Conservation (phyloP, 2,888 invertebrate species). For the Caenorhabditis afra region DNA sequence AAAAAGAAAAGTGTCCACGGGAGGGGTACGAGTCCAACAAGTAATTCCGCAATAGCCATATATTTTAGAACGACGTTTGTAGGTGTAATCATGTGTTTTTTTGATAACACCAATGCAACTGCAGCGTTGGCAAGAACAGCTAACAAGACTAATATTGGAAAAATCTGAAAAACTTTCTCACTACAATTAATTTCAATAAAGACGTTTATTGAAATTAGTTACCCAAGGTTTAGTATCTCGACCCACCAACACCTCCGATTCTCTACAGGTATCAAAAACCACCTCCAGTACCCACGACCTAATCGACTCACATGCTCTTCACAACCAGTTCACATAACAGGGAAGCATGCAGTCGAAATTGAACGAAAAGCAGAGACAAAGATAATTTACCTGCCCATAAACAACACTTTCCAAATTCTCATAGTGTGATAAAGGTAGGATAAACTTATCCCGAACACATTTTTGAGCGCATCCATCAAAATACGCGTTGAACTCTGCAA, state of each 20-base stretch:
- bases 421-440: slow-evolving; percentile 54
- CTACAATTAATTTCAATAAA: background rate
- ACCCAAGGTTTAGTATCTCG: no score
- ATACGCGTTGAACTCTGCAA: slow-evolving; percentile 28
- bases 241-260: no score
- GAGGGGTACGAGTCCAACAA: slow-evolving; percentile 91
- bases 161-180: slow-evolving; percentile 70
- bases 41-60: slow-evolving; percentile 96
- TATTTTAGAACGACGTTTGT: slow-evolving; percentile 82
- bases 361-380: no score
- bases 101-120: slow-evolving; percentile 91
- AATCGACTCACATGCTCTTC: no score
- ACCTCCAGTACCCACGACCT: no score
- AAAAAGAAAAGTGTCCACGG: slow-evolving; percentile 87
- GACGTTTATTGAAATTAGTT: no score
- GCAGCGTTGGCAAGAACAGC: slow-evolving; percentile 93
- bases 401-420: slow-evolving; percentile 59
- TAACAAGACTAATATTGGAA: slow-evolving; percentile 88
- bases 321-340: no score
- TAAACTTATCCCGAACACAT: slow-evolving; percentile 45
- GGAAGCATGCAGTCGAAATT: no score
- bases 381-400: slow-evolving; percentile 69
- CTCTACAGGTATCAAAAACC: no score
- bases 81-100: slow-evolving; percentile 87
- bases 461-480: slow-evolving; percentile 60